Conservation (phyloP, 2,797 vertebrate species). For the Acipenser transmontanus region DNA sequence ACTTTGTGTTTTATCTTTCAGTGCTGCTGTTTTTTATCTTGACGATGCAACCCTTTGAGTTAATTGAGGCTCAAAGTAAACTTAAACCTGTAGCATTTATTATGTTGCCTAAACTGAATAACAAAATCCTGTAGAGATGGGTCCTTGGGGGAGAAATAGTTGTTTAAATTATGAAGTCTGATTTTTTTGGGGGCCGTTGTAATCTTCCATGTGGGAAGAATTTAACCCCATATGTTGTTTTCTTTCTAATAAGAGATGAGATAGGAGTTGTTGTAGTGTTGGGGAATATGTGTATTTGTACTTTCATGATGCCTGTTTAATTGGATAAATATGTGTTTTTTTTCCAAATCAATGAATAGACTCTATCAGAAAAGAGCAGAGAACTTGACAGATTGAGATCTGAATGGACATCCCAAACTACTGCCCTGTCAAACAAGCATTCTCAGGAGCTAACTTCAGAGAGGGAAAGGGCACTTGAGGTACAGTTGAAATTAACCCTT, state of each 20-base stretch:
- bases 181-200: not conserved
- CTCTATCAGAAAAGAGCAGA: constrained; percentile 78
- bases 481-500: constrained; percentile 28
- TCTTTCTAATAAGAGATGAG: too few relatives aligned
- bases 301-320: not conserved
- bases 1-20: too few relatives aligned
- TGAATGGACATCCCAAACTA: constrained; percentile 75
- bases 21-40: too few relatives aligned
- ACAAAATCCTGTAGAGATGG: too few relatives aligned
- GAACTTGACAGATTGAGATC: constrained; percentile 82
- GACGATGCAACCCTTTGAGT: too few relatives aligned
- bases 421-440: constrained; percentile 70
- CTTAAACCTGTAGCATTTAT: not conserved
- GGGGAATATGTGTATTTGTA: too few relatives aligned
- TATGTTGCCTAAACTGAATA: too few relatives aligned
- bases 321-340: not conserved
- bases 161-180: too few relatives aligned
- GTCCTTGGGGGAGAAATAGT: too few relatives aligned
- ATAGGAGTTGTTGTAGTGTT: too few relatives aligned
- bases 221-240: too few relatives aligned
- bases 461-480: constrained; percentile 79
- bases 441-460: constrained; percentile 76
- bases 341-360: constrained; percentile 44
- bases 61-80: too few relatives aligned
- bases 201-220: not conserved